Evolutionary conservation across 2,113 vertebrate genomes (phyloP).

Genomic region (Lophius piscatorius): DNA sequence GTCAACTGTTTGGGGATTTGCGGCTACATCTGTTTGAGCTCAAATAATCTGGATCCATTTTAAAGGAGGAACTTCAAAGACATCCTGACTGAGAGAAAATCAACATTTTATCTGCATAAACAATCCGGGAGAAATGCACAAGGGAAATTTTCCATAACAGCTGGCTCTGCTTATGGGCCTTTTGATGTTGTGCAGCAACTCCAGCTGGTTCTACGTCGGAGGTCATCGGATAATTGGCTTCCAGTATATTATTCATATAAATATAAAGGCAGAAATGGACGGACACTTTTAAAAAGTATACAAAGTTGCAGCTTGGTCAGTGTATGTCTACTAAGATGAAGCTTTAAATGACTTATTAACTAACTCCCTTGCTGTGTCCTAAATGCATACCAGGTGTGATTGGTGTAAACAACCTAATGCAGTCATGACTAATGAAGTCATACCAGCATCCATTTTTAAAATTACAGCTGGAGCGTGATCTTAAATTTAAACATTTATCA

Average conservation of each 20-base stretch:
- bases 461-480: neutral
- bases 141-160: constrained; percentile 12
- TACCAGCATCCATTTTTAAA: neutral
- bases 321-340: too few relatives aligned
- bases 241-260: neutral
- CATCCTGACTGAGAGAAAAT: constrained; percentile 27
- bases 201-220: too few relatives aligned
- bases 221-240: too few relatives aligned
- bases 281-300: neutral
- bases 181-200: constrained; percentile 46
- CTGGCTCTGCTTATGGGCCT: constrained; percentile 17
- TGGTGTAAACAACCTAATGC: neutral
- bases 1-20: too few relatives aligned
- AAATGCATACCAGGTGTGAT: constrained; percentile 31
- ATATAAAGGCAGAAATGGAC: neutral
- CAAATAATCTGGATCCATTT: neutral
- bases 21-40: neutral
- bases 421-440: constrained; percentile 7
- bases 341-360: too few relatives aligned
- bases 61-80: constrained; percentile 45
- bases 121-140: constrained; percentile 16
- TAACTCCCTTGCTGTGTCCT: constrained; percentile 16
- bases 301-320: neutral
- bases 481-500: neutral
- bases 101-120: constrained; percentile 31